Conservation (phyloP, 2,113 vertebrate genomes). For the Zosterops borbonicus region DNA sequence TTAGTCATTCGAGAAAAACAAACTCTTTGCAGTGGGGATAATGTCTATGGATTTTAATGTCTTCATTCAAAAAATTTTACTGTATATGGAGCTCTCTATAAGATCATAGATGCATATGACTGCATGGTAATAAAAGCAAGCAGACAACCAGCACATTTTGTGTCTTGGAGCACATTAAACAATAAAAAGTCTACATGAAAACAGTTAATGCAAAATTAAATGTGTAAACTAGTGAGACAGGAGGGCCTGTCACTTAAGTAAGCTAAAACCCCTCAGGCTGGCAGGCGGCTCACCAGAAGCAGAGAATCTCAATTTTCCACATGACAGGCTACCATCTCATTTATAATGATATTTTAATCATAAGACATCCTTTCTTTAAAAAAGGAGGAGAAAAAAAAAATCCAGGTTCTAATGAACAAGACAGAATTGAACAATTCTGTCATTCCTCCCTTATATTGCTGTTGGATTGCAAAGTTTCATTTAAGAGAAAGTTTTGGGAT, state of each 20-base stretch:
- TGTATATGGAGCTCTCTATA: not conserved
- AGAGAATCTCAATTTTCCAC: slow-evolving; percentile 56
- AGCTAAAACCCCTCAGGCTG: slow-evolving; percentile 4
- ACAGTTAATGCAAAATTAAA: slow-evolving; percentile 16
- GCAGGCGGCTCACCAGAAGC: slow-evolving; percentile 23
- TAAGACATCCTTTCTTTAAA: slow-evolving; percentile 13
- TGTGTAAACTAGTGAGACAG: slow-evolving; percentile 17
- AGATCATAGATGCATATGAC: not conserved
- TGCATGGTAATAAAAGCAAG: not conserved
- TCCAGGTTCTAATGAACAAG: slow-evolving; percentile 6
- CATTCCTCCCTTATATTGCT: not conserved
- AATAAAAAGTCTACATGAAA: not conserved
- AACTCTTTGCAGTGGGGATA: not conserved
- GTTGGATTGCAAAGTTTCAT: slow-evolving; percentile 31
- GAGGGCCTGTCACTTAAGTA: not conserved
- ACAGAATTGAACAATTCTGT: not conserved
- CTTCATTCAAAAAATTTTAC: not conserved
- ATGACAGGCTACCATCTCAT: slow-evolving; percentile 38
- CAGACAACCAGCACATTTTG: not conserved
- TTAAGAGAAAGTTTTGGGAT: slow-evolving; percentile 24
- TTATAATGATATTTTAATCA: slow-evolving; percentile 66
- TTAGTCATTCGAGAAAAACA: not conserved
- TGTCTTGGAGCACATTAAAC: not conserved
- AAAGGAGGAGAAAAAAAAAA: not conserved
- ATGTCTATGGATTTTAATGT: not conserved